Evolutionary conservation across 92 coral and sea anemone genomes (phyloP).

Genomic region (Muricea muricata): DNA sequence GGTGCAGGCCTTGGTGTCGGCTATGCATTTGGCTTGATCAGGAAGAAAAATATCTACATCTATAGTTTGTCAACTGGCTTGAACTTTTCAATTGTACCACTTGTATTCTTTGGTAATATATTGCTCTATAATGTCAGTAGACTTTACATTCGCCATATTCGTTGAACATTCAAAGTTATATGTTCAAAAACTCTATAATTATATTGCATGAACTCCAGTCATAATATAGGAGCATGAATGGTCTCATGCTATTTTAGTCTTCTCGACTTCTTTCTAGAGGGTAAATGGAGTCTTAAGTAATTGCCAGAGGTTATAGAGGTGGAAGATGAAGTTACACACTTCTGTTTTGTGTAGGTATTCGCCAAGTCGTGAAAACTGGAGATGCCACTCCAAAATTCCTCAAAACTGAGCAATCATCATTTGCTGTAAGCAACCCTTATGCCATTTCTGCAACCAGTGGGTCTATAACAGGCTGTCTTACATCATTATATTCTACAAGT

Average conservation of each 20-base stretch:
- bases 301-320: not conserved
- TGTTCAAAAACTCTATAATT: too few species aligned
- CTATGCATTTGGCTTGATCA: constrained; percentile 39
- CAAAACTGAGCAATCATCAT: constrained; percentile 12
- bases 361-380: constrained; percentile 37
- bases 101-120: constrained; percentile 42
- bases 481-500: constrained; percentile 32
- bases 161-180: too few species aligned
- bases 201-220: too few species aligned
- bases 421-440: constrained; percentile 11
- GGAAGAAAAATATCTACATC: constrained; percentile 40
- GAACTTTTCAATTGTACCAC: constrained; percentile 40
- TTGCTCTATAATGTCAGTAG: too few species aligned
- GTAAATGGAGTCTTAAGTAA: too few species aligned
- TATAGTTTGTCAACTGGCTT: constrained; percentile 55
- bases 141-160: too few species aligned
- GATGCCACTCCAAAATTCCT: constrained; percentile 25
- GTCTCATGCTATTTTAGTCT: too few species aligned
- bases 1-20: constrained; percentile 35
- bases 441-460: constrained; percentile 38
- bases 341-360: constrained; percentile 24
- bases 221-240: too few species aligned
- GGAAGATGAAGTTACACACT: not conserved
- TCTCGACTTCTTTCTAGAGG: too few species aligned
- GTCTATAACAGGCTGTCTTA: constrained; percentile 38